A percentile compares a stretch with the other conserved stretches of the same genome.
Evolutionary conservation across 2,888 invertebrate species (phyloP).

Genomic region (Drosophila neonasuta): DNA sequence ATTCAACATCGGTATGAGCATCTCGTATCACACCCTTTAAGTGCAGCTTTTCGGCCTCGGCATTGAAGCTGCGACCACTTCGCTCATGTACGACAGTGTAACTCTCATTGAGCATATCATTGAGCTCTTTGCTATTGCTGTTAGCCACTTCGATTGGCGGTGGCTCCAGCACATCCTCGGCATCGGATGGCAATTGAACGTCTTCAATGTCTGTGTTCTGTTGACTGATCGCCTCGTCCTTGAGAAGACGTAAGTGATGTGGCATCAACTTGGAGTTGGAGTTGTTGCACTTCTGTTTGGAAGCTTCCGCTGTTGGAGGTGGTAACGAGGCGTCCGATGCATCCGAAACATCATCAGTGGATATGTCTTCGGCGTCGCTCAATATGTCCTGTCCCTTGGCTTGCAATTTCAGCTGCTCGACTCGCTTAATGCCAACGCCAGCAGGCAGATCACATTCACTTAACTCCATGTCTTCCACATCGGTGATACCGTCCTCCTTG

Average conservation of each 20-base stretch:
- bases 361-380: conserved; percentile 83
- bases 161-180: conserved; percentile 82
- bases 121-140: conserved; percentile 77
- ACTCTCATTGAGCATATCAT: conserved; percentile 82
- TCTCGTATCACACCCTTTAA: conserved; percentile 83
- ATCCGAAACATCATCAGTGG: conserved; percentile 80
- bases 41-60: conserved; percentile 83
- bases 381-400: conserved; percentile 37
- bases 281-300: conserved; percentile 39
- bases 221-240: conserved; percentile 55
- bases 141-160: conserved; percentile 48
- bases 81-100: conserved; percentile 82
- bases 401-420: conserved; percentile 56
- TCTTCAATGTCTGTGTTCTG: conserved; percentile 83
- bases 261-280: conserved; percentile 46
- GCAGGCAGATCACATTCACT: conserved; percentile 77
- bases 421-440: conserved; percentile 44
- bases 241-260: conserved; percentile 49
- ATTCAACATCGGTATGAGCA: conserved; percentile 84
- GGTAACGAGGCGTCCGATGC: conserved; percentile 54
- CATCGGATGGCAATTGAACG: conserved; percentile 82
- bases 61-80: conserved; percentile 82
- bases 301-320: conserved; percentile 35
- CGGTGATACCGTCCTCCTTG: conserved; percentile 74
- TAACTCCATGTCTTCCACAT: conserved; percentile 82